phyloP scores from a whole-genome alignment of 1,140 invertebrate genomes.

The Ceratitis capitata region DNA sequence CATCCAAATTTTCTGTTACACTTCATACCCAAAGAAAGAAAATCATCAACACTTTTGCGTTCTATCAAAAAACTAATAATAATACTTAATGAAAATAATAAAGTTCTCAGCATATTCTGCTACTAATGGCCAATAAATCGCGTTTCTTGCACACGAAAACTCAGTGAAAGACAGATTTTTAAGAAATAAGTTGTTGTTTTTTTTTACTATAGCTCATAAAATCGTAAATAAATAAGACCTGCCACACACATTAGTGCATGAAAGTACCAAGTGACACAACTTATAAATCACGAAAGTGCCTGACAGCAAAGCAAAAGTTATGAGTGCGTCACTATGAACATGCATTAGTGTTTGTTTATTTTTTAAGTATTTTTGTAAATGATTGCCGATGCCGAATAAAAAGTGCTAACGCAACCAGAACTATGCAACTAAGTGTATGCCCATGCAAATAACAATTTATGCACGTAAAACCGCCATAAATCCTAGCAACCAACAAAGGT shows the following conservation, averaged over 20 bases:
- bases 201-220: neutral
- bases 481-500: neutral
- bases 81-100: too few species aligned
- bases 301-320: slow-evolving; percentile 1
- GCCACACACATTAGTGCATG: neutral
- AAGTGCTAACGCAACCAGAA: neutral
- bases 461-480: neutral
- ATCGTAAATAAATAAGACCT: neutral
- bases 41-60: too few species aligned
- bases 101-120: neutral
- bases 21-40: too few species aligned
- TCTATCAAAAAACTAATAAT: too few species aligned
- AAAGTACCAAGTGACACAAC: neutral
- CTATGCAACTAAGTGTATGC: neutral
- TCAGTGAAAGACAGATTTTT: neutral
- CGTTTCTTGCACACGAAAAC: neutral
- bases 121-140: neutral
- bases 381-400: neutral
- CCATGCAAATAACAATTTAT: neutral
- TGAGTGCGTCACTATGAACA: neutral
- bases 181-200: neutral
- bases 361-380: slow-evolving; percentile 16
- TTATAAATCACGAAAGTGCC: neutral
- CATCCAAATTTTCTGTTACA: too few species aligned
- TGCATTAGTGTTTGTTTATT: too few species aligned